Evolutionary conservation across 2,888 invertebrate genomes (phyloP), one percentile per base, ranked within the genome.

Genomic region (Eudasyphora cyanicolor): DNA sequence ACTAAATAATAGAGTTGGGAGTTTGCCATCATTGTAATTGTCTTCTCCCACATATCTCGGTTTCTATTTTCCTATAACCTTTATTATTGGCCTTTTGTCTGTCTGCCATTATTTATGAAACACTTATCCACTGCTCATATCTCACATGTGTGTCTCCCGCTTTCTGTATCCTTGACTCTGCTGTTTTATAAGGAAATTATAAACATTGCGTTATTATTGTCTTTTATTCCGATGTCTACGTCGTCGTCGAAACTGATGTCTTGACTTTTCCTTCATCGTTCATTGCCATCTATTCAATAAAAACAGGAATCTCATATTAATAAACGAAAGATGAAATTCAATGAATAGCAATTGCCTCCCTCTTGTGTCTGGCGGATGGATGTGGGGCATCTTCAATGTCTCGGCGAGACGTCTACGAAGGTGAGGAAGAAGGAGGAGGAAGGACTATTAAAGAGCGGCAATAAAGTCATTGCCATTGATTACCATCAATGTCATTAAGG

Each of bases 301-400:
- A 67, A 67, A 4, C 1, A 29, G 24, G 21, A 67, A 67, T 67
- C n/a, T n/a, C 42, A 67, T 67, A 67, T 67, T 67, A 67, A 67
- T 67, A 67, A 67, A 67, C 67, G 67, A 67, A 67, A 19, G 24
- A 42, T 6, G 29, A 60, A n/a, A 67, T 67, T 42, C 42, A 83
- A 83, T 83, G 83, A 83, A 83, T 83, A 83, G 49, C 83, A 83
- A 83, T 83, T 83, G 83, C 70, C 38, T 38, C 35, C 64, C 70
- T 80, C 80, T 76, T 75, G 77, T 83, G 82, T 67, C 35, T 60
- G 38, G 38, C 38, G 38, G 42, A 24, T 24, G 12, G 27, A 2
- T 1, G 57, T 24, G 54, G 54, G n/a, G 45, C 14, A 45, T 14
- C 45, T 4, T 12, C n/a, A 5, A 14, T n/a, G 45, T 5, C 45